phyloP scores from a whole-genome alignment of 2,797 vertebrate genomes.

The Lagocephalus sceleratus region DNA sequence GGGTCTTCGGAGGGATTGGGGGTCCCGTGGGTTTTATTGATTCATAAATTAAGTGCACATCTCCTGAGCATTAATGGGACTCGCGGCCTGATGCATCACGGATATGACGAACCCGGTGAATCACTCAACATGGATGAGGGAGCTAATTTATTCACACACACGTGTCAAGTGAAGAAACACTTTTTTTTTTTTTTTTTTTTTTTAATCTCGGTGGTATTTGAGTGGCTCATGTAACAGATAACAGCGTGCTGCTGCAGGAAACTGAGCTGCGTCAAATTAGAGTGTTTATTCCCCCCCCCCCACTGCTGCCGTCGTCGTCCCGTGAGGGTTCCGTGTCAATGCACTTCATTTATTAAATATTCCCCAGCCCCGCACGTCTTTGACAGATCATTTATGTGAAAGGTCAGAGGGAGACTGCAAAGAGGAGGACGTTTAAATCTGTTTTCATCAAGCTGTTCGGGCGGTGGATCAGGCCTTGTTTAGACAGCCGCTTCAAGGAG shows the following conservation, averaged over 20 bases:
- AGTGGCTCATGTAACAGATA: too few relatives aligned
- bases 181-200: too few relatives aligned
- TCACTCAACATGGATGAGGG: slow-evolving; percentile 35
- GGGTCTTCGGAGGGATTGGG: slow-evolving; percentile 49
- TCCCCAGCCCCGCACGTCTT: background rate
- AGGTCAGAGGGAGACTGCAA: slow-evolving; percentile 15
- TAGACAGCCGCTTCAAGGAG: slow-evolving; percentile 7
- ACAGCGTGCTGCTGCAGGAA: too few relatives aligned
- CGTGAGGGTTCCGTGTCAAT: too few relatives aligned
- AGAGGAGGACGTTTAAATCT: background rate
- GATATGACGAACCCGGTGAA: slow-evolving; percentile 49
- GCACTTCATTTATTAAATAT: too few relatives aligned
- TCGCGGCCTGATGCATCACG: slow-evolving; percentile 43
- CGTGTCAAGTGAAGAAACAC: background rate
- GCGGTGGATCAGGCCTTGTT: background rate
- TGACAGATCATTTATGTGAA: slow-evolving; percentile 14
- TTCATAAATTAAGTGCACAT: slow-evolving; percentile 62
- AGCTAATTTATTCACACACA: slow-evolving; percentile 39
- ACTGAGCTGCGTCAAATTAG: too few relatives aligned
- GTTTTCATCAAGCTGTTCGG: too few relatives aligned
- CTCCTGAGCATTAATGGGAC: slow-evolving; percentile 45
- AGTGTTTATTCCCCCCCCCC: too few relatives aligned
- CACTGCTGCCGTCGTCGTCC: too few relatives aligned
- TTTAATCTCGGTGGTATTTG: too few relatives aligned
- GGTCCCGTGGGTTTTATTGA: slow-evolving; percentile 39